phyloP scores from a whole-genome alignment of 2,113 vertebrate species.

The Galemys pyrenaicus region DNA sequence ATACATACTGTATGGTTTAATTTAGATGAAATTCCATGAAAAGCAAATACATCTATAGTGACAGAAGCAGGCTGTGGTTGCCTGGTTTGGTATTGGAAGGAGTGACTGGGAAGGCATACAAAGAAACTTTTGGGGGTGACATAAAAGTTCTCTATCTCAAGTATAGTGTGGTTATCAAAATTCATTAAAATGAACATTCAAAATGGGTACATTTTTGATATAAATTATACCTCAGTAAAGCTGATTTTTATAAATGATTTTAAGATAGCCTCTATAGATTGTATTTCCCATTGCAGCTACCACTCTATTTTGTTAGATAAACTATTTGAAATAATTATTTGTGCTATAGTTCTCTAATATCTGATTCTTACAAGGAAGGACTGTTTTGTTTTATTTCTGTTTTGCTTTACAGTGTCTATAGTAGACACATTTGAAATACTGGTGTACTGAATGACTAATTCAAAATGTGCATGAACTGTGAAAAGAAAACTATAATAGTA shows the following conservation, averaged over 20 bases:
- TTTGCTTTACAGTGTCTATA: background rate
- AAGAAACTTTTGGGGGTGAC: background rate
- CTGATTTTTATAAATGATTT: background rate
- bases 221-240: constrained; percentile 27
- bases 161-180: constrained; percentile 62
- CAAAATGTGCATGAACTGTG: background rate
- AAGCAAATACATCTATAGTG: constrained; percentile 41
- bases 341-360: background rate
- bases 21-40: constrained; percentile 49
- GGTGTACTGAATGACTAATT: background rate
- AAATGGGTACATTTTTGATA: constrained; percentile 23
- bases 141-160: constrained; percentile 24
- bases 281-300: background rate
- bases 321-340: background rate
- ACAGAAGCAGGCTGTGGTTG: constrained; percentile 51
- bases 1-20: constrained; percentile 34
- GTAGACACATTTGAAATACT: background rate
- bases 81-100: background rate
- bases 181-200: constrained; percentile 59
- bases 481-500: background rate
- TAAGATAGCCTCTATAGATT: background rate
- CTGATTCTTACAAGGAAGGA: background rate
- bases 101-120: background rate
- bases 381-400: no score
- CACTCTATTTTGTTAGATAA: background rate